phyloP scores from a whole-genome alignment of 2,888 invertebrate species.

The Tipula confusa region DNA sequence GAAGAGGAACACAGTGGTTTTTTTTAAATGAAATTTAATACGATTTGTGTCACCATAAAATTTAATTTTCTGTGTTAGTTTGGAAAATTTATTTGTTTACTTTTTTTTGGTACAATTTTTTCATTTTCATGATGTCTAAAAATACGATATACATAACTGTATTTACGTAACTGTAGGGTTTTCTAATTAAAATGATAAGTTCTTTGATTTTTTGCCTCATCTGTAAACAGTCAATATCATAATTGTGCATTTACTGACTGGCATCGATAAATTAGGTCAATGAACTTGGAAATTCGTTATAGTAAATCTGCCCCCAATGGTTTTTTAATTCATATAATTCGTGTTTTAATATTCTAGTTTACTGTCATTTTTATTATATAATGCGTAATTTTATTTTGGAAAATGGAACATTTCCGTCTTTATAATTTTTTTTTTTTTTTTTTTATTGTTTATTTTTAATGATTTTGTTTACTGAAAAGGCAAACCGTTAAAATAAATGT shows the following conservation, averaged over 20 bases:
- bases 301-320: too few relatives aligned
- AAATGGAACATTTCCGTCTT: neutral
- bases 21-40: slow-evolving; percentile 1
- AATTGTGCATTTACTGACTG: too few relatives aligned
- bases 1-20: neutral
- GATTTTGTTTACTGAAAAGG: neutral
- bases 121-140: neutral
- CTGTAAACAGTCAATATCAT: neutral
- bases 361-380: neutral
- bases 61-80: slow-evolving; percentile 9
- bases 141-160: neutral
- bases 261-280: too few relatives aligned
- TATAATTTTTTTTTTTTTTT: neutral
- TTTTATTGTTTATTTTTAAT: neutral
- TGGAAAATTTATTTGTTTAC: neutral
- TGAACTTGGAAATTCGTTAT: too few relatives aligned
- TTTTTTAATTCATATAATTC: too few relatives aligned
- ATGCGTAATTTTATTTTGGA: neutral
- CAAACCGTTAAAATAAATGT: neutral
- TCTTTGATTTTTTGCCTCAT: too few relatives aligned
- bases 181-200: too few relatives aligned
- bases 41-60: slow-evolving; percentile 20
- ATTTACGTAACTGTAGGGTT: too few relatives aligned
- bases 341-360: neutral
- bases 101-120: neutral